A percentile compares a stretch with the other conserved stretches of the same genome.
These are phyloP conservation scores for Heliconius sara DNA, from an alignment of 2,888 invertebrate species.

Conservation along the genomic window DNA sequence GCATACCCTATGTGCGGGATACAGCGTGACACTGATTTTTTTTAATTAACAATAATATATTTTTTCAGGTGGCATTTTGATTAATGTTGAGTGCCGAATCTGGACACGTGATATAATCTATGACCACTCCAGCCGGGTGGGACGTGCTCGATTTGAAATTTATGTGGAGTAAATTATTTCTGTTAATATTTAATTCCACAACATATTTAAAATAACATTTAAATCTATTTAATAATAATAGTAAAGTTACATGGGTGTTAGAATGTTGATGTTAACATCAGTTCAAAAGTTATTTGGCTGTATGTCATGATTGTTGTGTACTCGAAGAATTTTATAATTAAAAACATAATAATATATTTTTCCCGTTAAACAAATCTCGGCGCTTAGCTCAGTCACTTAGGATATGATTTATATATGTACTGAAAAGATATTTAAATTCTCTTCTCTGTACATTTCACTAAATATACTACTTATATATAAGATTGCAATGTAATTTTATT, in stretches of 20 bases:
- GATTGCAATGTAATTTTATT: not conserved
- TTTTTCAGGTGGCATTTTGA: slow-evolving; percentile 68
- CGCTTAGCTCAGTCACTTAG: not conserved
- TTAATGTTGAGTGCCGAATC: slow-evolving; percentile 78
- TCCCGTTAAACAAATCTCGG: not conserved
- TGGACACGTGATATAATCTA: slow-evolving; percentile 77
- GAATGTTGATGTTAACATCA: not conserved
- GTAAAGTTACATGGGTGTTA: not conserved
- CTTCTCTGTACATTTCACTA: no score
- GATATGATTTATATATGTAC: not conserved
- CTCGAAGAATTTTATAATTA: no score
- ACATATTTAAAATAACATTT: not conserved
- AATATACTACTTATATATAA: not conserved
- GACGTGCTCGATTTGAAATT: slow-evolving; percentile 75
- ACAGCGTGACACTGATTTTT: no score
- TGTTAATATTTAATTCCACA: not conserved
- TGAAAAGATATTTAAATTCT: no score
- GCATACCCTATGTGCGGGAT: no score
- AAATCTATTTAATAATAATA: not conserved
- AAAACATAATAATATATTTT: no score
- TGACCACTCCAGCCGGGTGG: slow-evolving; percentile 68
- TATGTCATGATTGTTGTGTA: not conserved
- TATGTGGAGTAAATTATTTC: slow-evolving; percentile 62
- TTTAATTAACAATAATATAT: not conserved
- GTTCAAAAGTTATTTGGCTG: not conserved